These are phyloP conservation scores for Cryptoblepharus egeriae DNA, from an alignment of 2,797 vertebrate genomes.

Conservation along the genomic window DNA sequence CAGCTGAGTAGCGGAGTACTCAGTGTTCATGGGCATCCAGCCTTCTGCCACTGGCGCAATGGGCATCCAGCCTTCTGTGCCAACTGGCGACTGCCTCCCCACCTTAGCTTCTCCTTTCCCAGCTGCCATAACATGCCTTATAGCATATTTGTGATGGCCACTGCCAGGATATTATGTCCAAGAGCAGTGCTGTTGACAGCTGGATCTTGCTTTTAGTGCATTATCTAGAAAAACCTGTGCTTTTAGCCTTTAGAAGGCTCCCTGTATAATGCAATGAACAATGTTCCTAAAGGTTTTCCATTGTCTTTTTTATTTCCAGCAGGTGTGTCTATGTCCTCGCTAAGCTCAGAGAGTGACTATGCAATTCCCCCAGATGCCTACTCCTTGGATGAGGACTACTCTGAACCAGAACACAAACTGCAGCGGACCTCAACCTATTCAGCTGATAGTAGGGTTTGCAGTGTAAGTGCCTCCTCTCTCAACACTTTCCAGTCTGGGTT, in stretches of 20 bases:
- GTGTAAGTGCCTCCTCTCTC: constrained; percentile 73
- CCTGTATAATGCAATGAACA: neutral
- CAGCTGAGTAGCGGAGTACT: no score
- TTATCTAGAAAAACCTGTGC: neutral
- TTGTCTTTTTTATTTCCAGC: constrained; percentile 33
- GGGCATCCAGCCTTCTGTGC: no score
- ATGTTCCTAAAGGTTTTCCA: neutral
- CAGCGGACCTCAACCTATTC: constrained; percentile 93
- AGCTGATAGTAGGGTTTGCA: constrained; percentile 80
- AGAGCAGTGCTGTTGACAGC: no score
- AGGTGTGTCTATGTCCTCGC: constrained; percentile 95
- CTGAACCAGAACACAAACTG: constrained; percentile 94
- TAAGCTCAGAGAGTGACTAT: constrained; percentile 96
- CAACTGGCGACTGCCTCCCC: no score
- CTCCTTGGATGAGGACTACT: constrained; percentile 93
- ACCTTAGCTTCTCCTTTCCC: no score
- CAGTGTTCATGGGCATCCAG: no score
- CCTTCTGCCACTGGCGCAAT: no score
- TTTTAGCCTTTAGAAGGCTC: neutral
- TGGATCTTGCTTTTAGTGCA: neutral
- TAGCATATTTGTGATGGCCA: no score
- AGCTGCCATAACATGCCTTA: no score
- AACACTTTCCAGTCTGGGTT: neutral
- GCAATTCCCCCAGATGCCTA: constrained; percentile 95
- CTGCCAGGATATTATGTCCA: no score